A percentile compares a stretch with the other conserved stretches of the same genome.
Conservation (phyloP, 2,113 vertebrate genomes). For the Charadrius vociferus region DNA sequence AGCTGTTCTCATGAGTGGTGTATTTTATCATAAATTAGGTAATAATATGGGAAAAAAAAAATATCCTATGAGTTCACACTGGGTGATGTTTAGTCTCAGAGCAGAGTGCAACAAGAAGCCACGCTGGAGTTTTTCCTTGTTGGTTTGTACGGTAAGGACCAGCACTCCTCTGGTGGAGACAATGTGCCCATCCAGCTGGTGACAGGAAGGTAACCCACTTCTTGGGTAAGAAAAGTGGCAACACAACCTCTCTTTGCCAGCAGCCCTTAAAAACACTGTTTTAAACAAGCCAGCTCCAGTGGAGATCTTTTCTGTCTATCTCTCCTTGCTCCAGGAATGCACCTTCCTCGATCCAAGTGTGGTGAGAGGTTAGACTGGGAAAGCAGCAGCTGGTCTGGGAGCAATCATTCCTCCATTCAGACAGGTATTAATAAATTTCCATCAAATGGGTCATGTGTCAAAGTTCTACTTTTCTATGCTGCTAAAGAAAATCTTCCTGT, state of each 20-base stretch:
- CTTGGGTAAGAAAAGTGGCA: not conserved
- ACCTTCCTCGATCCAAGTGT: not conserved
- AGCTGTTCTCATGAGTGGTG: not conserved
- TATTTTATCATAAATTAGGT: not conserved
- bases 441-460: not conserved
- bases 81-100: not conserved
- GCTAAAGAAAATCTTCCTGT: not conserved
- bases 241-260: not conserved
- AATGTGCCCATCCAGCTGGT: not conserved
- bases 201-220: not conserved
- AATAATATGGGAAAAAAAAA: accelerated
- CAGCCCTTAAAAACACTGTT: not conserved
- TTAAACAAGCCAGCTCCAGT: not conserved
- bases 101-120: not conserved
- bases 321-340: not conserved
- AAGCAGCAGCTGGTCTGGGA: not conserved
- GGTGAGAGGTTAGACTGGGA: not conserved
- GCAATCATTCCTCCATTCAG: not conserved
- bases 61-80: not conserved
- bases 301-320: not conserved
- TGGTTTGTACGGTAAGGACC: not conserved
- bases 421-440: not conserved
- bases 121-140: too few relatives aligned
- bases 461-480: not conserved
- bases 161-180: not conserved